These are phyloP conservation scores for Trachymyrmex septentrionalis DNA, from an alignment of 1,140 invertebrate species.

Conservation along the genomic window DNA sequence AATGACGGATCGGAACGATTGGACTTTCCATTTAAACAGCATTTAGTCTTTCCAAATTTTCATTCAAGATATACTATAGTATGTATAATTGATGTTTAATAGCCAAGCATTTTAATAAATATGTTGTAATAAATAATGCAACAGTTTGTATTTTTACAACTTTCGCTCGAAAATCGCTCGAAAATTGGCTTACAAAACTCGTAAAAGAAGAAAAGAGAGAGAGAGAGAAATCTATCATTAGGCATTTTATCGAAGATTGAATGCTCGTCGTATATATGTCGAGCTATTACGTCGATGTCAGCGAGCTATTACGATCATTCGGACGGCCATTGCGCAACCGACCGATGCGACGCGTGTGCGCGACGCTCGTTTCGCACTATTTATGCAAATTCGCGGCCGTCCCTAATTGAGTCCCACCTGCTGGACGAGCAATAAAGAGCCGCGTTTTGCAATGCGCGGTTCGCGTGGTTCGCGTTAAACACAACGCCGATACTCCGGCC, in stretches of 20 bases:
- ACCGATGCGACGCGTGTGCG: constrained; percentile 18
- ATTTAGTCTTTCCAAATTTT: neutral
- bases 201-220: neutral
- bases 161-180: neutral
- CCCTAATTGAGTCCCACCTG: constrained; percentile 74
- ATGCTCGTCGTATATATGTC: neutral
- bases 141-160: neutral
- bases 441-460: constrained; percentile 45
- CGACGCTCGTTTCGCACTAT: constrained; percentile 71
- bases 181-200: constrained; percentile 5
- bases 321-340: constrained; percentile 44
- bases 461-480: constrained; percentile 61
- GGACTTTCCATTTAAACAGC: neutral
- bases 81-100: neutral
- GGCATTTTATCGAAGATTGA: neutral
- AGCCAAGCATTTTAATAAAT: neutral
- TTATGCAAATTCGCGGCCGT: constrained; percentile 78
- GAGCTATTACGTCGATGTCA: neutral
- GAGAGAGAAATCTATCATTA: neutral
- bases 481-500: neutral
- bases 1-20: constrained; percentile 18
- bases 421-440: constrained; percentile 71
- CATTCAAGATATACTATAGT: neutral
- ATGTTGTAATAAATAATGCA: neutral
- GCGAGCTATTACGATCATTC: constrained; percentile 33